These are phyloP conservation scores for Lagopus muta DNA, from an alignment of 2,113 vertebrate species.

Conservation along the genomic window DNA sequence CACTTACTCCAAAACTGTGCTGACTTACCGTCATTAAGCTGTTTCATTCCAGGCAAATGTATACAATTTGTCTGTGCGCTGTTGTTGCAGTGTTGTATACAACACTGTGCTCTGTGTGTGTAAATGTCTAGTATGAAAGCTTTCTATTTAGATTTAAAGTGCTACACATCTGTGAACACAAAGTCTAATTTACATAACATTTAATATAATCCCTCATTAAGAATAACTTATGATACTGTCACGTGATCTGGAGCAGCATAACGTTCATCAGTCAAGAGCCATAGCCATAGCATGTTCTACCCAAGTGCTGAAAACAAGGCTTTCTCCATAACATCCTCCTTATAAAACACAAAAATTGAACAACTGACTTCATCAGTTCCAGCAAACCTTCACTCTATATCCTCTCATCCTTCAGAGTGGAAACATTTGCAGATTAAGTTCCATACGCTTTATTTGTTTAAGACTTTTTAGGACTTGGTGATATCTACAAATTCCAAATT, in stretches of 20 bases:
- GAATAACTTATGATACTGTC: neutral
- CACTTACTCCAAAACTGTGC: neutral
- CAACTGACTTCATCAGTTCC: neutral
- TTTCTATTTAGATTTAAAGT: neutral
- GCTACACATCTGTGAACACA: rapidly evolving
- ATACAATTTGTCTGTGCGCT: neutral
- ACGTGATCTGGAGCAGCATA: neutral
- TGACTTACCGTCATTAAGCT: neutral
- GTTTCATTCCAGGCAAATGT: neutral
- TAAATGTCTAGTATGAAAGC: neutral
- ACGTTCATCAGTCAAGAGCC: neutral
- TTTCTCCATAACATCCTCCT: neutral
- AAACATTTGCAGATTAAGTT: neutral
- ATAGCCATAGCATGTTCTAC: neutral
- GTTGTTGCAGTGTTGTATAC: too few relatives aligned
- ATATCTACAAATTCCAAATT: neutral
- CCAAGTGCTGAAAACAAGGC: neutral
- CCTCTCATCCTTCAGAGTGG: neutral
- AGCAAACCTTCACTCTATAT: neutral
- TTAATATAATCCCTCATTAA: neutral
- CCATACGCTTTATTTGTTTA: neutral
- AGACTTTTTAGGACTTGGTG: neutral
- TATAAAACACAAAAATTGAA: neutral
- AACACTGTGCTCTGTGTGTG: neutral
- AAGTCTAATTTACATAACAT: neutral